Percentiles rank a stretch among this genome's conserved stretches.
Conservation (phyloP, 2,888 invertebrate genomes). For the Odontothrips loti region DNA sequence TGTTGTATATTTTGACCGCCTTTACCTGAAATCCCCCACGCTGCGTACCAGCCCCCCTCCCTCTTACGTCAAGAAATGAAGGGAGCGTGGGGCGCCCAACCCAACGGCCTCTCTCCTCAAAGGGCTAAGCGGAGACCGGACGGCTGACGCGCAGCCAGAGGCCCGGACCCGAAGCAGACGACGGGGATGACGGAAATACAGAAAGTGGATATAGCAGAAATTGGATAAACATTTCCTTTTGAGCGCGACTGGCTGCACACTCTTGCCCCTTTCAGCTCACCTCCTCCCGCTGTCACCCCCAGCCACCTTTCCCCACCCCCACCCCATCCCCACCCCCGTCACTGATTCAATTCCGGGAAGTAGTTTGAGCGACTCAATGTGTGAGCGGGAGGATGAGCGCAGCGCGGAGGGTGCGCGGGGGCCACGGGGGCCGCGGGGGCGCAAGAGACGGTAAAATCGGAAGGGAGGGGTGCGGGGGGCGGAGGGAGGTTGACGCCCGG, state of each 20-base stretch:
- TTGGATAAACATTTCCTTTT: conserved; percentile 23
- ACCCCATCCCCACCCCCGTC: not conserved
- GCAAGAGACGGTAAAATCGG: not conserved
- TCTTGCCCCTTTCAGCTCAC: conserved; percentile 1
- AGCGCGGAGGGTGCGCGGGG: not conserved
- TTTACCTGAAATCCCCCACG: too few species aligned
- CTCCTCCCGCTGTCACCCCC: not conserved
- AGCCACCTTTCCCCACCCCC: not conserved
- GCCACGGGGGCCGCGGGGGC: not conserved
- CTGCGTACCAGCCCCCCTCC: too few species aligned
- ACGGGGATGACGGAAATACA: not conserved
- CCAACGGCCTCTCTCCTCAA: not conserved
- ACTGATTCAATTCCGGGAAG: conserved; percentile 13
- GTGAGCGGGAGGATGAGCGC: not conserved
- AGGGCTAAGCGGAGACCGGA: not conserved
- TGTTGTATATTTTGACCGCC: too few species aligned
- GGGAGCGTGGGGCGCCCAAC: too few species aligned
- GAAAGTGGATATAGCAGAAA: conserved; percentile 23
- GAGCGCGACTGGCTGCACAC: conserved; percentile 1
- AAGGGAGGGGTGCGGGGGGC: not conserved
- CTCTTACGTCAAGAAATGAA: too few species aligned
- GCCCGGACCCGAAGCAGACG: not conserved
- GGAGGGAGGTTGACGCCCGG: not conserved
- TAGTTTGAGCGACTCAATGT: conserved; percentile 15
- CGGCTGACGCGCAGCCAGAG: not conserved